Percentiles rank a stretch among this genome's conserved stretches.
These are phyloP conservation scores for Epinephelus awoara DNA, from an alignment of 2,797 vertebrate species.

Conservation along the genomic window DNA sequence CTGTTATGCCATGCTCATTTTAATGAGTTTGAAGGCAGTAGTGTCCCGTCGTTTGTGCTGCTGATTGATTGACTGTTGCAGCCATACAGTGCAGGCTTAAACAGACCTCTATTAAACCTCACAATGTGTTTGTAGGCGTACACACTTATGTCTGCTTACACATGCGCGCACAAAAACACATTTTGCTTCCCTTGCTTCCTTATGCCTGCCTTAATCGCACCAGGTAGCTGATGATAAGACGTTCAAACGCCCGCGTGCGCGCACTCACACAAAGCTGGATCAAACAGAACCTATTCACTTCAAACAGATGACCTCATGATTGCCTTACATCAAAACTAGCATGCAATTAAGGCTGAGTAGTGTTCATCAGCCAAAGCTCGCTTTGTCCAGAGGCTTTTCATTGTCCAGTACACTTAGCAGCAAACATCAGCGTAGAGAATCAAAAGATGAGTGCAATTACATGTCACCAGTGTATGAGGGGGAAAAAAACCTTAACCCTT, in stretches of 20 bases:
- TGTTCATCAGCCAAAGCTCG: slow-evolving; percentile 76
- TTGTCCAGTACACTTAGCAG: slow-evolving; percentile 80
- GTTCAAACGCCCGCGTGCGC: slow-evolving; percentile 52
- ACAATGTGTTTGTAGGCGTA: slow-evolving; percentile 53
- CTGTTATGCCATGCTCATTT: slow-evolving; percentile 80
- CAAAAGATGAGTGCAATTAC: slow-evolving; percentile 78
- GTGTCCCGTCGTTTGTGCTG: slow-evolving; percentile 73
- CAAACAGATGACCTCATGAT: slow-evolving; percentile 84
- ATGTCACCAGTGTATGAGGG: slow-evolving; percentile 38
- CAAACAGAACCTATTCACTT: slow-evolving; percentile 83
- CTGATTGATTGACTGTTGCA: slow-evolving; percentile 83
- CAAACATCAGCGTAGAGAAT: slow-evolving; percentile 76
- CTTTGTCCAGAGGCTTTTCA: slow-evolving; percentile 83
- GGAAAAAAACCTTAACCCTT: slow-evolving; percentile 45
- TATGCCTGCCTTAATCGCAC: slow-evolving; percentile 70
- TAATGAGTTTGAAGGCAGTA: slow-evolving; percentile 84
- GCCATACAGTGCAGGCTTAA: slow-evolving; percentile 63
- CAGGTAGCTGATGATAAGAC: slow-evolving; percentile 75
- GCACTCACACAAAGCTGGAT: slow-evolving; percentile 77
- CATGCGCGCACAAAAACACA: slow-evolving; percentile 46
- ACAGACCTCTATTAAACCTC: slow-evolving; percentile 77
- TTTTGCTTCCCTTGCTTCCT: slow-evolving; percentile 55
- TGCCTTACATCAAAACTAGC: slow-evolving; percentile 86
- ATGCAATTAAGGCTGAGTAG: slow-evolving; percentile 82
- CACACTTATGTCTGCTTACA: slow-evolving; percentile 56